phyloP scores from a whole-genome alignment of 2,888 invertebrate genomes.

The Blastobasis adustella region DNA sequence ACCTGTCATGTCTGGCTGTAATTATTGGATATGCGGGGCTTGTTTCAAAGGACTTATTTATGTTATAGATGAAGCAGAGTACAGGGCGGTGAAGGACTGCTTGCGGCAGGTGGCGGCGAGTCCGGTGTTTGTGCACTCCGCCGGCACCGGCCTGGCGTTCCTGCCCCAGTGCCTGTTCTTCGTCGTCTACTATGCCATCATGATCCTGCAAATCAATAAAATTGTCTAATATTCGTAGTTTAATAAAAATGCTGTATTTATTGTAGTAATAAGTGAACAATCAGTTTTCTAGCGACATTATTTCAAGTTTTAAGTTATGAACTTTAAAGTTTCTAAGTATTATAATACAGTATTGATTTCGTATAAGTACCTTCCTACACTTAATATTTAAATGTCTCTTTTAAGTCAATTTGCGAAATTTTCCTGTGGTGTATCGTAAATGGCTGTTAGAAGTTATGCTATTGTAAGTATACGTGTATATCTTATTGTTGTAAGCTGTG shows the following conservation, averaged over 20 bases:
- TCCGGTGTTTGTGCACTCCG: constrained; percentile 7
- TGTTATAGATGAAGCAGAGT: constrained; percentile 7
- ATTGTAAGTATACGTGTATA: too few relatives aligned
- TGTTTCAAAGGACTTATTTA: too few relatives aligned
- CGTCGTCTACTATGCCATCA: constrained; percentile 22
- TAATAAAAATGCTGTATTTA: not conserved
- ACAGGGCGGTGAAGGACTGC: constrained; percentile 14
- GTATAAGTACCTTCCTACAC: too few relatives aligned
- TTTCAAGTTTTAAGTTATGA: not conserved
- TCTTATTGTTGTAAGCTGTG: too few relatives aligned
- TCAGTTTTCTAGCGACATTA: not conserved
- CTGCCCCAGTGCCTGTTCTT: constrained; percentile 21
- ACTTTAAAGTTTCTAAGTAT: not conserved
- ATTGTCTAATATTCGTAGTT: constrained; percentile 11
- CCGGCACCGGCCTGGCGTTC: constrained; percentile 27
- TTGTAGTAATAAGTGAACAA: not conserved
- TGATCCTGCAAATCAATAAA: constrained; percentile 23
- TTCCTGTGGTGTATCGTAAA: too few relatives aligned
- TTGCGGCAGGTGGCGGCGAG: constrained; percentile 14
- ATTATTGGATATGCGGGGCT: too few relatives aligned
- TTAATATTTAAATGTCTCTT: too few relatives aligned
- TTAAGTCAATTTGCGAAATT: too few relatives aligned
- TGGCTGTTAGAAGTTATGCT: too few relatives aligned
- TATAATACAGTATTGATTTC: too few relatives aligned
- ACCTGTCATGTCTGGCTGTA: too few relatives aligned